Conservation (phyloP, 2,888 invertebrate species). For the Phortica okadai region DNA sequence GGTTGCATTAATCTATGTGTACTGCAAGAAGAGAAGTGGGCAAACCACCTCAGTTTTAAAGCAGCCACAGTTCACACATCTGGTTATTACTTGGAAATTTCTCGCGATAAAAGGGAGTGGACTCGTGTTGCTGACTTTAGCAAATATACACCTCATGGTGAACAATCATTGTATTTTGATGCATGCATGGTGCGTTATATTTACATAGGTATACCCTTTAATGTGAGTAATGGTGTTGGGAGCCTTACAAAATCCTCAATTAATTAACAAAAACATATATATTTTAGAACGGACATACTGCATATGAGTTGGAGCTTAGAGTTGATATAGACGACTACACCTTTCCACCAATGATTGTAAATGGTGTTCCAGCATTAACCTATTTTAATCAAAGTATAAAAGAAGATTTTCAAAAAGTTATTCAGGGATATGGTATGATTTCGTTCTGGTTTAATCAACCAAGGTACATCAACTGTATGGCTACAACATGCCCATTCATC, state of each 20-base stretch:
- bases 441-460: not conserved
- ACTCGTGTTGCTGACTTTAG: not conserved
- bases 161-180: constrained; percentile 5
- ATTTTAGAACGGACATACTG: not conserved
- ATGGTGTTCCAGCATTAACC: not conserved
- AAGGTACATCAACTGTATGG: not conserved
- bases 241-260: not conserved
- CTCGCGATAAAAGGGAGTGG: not conserved
- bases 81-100: not conserved
- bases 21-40: no score
- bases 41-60: no score
- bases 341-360: not conserved
- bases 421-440: not conserved
- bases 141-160: no score
- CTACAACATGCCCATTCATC: not conserved
- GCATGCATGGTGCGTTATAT: not conserved
- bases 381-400: not conserved
- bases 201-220: not conserved
- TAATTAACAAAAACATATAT: not conserved
- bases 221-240: no score
- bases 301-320: no score
- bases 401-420: no score
- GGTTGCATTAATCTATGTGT: not conserved
- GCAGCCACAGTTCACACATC: no score
- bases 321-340: not conserved